Conservation (phyloP, 1,140 invertebrate species). For the Apis laboriosa region DNA sequence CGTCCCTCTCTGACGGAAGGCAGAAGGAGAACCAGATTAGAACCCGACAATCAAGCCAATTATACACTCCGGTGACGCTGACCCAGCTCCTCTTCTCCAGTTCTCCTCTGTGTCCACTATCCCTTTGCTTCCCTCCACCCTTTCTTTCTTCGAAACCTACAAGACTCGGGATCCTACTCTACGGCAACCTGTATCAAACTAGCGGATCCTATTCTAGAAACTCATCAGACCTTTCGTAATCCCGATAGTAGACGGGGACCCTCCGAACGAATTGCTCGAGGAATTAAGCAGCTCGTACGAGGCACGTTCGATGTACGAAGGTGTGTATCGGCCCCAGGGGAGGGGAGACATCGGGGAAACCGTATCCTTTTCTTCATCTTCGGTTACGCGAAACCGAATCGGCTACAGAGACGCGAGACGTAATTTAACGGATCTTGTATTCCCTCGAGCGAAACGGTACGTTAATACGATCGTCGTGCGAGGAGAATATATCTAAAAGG, state of each 20-base stretch:
- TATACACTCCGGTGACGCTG: slow-evolving; percentile 80
- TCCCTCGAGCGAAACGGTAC: background rate
- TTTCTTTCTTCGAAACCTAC: slow-evolving; percentile 69
- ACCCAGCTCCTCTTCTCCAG: slow-evolving; percentile 73
- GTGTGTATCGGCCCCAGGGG: slow-evolving; percentile 5
- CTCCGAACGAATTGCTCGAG: slow-evolving; percentile 73
- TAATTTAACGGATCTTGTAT: slow-evolving; percentile 3
- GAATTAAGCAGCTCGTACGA: slow-evolving; percentile 72
- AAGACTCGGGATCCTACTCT: slow-evolving; percentile 68
- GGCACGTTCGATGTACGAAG: slow-evolving; percentile 52
- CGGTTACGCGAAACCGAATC: background rate
- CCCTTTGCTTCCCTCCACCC: slow-evolving; percentile 58
- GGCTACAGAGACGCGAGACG: too few relatives aligned
- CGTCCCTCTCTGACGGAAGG: slow-evolving; percentile 68
- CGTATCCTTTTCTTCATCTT: slow-evolving; percentile 17
- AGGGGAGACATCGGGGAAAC: background rate
- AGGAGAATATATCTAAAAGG: background rate
- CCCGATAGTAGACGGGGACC: slow-evolving; percentile 71
- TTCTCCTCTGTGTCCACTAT: slow-evolving; percentile 62
- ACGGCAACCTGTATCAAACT: slow-evolving; percentile 56
- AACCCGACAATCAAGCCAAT: slow-evolving; percentile 80
- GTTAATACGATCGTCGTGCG: background rate
- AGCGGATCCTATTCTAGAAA: slow-evolving; percentile 72
- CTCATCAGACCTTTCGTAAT: slow-evolving; percentile 79
- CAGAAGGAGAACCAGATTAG: slow-evolving; percentile 77